Conservation (phyloP, 2,888 invertebrate species). For the Cactoblastis cactorum region DNA sequence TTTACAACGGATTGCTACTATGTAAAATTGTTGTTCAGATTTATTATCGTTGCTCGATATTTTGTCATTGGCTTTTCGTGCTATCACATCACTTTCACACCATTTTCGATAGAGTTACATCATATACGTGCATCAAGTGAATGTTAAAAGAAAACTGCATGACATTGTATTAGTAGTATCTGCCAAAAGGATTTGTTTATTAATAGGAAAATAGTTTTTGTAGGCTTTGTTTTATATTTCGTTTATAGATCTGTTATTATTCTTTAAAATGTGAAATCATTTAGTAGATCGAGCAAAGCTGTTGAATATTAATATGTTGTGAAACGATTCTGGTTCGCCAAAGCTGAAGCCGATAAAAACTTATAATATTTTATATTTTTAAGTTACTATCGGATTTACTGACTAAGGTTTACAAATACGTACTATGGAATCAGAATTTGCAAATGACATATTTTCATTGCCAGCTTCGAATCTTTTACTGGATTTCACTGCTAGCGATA, state of each 20-base stretch:
- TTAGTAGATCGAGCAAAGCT: background rate
- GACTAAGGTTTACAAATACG: slow-evolving; percentile 6
- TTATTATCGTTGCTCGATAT: slow-evolving; percentile 45
- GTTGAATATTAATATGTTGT: background rate
- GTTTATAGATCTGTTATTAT: background rate
- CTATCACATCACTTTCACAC: slow-evolving; percentile 52
- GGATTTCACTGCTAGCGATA: slow-evolving; percentile 47
- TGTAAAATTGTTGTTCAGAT: slow-evolving; percentile 66
- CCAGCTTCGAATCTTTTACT: slow-evolving; percentile 19
- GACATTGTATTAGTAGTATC: slow-evolving; percentile 27
- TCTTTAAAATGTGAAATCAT: background rate
- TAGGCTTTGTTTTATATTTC: background rate
- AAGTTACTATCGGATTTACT: background rate
- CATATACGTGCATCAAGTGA: slow-evolving; percentile 26
- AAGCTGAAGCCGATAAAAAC: background rate
- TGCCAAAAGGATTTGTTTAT: slow-evolving; percentile 26
- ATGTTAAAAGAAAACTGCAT: slow-evolving; percentile 41
- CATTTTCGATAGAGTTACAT: slow-evolving; percentile 59
- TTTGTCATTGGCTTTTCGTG: slow-evolving; percentile 47
- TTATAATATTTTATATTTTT: background rate
- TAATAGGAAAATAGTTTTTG: slow-evolving; percentile 14
- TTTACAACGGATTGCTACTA: slow-evolving; percentile 52
- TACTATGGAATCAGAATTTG: slow-evolving; percentile 17
- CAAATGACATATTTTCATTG: background rate
- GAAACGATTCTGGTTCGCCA: slow-evolving; percentile 4